Base-by-base conservation (phyloP, 1,140 invertebrate species). In the Hestina assimilis region DNA sequence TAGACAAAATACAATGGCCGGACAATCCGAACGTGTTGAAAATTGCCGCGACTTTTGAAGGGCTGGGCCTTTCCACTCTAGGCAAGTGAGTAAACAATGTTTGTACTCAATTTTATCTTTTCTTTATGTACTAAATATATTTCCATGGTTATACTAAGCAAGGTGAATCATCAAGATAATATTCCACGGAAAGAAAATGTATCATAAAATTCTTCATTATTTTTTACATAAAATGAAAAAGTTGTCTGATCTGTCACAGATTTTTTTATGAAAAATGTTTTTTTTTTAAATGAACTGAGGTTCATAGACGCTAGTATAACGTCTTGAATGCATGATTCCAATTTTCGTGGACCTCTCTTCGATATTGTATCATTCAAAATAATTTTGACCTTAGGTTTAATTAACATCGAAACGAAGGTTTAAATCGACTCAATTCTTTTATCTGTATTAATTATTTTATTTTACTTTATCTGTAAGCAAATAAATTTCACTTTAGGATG, bases 1-100 rank as follows among this genome's bases (percentile, higher is more conserved):
- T 88, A 63, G 82, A 88, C 42, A 88, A 86, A 42, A 81, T 88
- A 11, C 68, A 76, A 51, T 88, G 85, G 85, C 85, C 85, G 3
- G 63, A 72, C 17, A 86, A 88, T 45, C 73, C 75, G 0, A 86
- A 88, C 57, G 77, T 73, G 33, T 59, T 88, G 65, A 84, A 83
- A 63, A 85, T 88, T 45, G 75, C 78, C 3, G 83, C 83, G 1
- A 63, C 78, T 0, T 88, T 88, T 24, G 83, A 86, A 61, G 82
- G 80, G 20, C 54, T 88, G 17, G 80, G 76, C 29, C 63, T 88
- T n/a, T 69, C 75, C 11, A 86, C 81, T 24, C 51, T 88, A 24
- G 78, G 75, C 66, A 88, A 84, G 84, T 88, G 74, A 74, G 78
- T 84, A 61, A 51, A 58, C 40, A 43, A 50, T 26, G 3, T 46